Evolutionary conservation across 2,113 vertebrate species (phyloP).

Genomic region (Gallinago paraguaiae): DNA sequence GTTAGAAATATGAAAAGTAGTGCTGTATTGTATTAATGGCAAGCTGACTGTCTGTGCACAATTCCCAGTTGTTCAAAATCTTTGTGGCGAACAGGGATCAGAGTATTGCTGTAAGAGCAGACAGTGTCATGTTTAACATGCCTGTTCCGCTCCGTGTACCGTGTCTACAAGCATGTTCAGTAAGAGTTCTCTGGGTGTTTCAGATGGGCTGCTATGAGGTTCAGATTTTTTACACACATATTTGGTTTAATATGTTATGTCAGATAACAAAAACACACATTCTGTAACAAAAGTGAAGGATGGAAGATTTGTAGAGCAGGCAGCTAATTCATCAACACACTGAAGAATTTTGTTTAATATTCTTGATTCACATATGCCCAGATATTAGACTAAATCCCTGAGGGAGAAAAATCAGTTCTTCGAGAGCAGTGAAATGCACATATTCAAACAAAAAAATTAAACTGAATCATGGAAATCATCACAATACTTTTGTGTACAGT

Average conservation of each 20-base stretch:
- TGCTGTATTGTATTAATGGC: not conserved
- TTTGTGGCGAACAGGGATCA: not conserved
- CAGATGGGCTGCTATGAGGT: not conserved
- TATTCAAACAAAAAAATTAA: not conserved
- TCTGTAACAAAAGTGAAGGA: not conserved
- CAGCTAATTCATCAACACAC: not conserved
- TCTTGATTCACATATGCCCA: not conserved
- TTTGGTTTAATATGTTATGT: not conserved
- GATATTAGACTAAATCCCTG: not conserved
- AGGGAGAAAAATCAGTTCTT: not conserved
- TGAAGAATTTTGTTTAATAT: not conserved
- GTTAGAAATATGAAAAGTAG: conserved; percentile 57
- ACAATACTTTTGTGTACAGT: not conserved
- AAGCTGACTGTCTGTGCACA: not conserved
- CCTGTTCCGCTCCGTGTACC: not conserved
- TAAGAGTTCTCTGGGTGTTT: not conserved
- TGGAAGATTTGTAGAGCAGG: not conserved
- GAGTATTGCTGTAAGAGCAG: conserved; percentile 15
- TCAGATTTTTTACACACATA: not conserved
- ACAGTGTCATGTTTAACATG: conserved; percentile 13
- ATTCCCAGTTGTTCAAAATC: conserved; percentile 3
- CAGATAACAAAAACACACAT: not conserved
- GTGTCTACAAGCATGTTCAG: not conserved
- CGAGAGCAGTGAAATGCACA: not conserved
- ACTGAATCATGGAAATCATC: not conserved